Evolutionary conservation across 2,113 vertebrate species (phyloP).

Genomic region (Scatophagus argus): DNA sequence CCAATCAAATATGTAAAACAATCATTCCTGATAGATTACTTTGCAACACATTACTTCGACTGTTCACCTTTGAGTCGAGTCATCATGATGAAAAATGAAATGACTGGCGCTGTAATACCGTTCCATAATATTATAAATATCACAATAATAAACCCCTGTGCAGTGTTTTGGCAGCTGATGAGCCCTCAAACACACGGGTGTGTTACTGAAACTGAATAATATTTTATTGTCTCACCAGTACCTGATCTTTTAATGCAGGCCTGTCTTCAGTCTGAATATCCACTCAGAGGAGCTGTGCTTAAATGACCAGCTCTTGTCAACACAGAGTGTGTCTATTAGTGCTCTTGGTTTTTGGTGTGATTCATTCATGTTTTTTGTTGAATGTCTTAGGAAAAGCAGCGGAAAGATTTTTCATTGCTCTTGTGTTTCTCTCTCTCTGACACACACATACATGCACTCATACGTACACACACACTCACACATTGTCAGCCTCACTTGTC

Average conservation of each 20-base stretch:
- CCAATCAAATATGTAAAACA: not conserved
- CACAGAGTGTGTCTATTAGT: conserved; percentile 2
- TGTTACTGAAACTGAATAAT: not conserved
- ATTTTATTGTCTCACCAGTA: not conserved
- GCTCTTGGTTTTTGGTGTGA: conserved; percentile 4
- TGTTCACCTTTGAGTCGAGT: not conserved
- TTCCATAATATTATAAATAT: too few species aligned
- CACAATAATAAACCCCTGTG: not conserved
- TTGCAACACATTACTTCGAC: not conserved
- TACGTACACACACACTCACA: not conserved
- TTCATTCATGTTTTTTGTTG: conserved; percentile 20
- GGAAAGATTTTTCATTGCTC: not conserved
- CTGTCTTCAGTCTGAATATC: not conserved
- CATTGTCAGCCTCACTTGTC: conserved; percentile 23
- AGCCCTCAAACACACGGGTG: not conserved
- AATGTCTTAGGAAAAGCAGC: not conserved
- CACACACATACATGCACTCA: not conserved
- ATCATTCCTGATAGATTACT: not conserved
- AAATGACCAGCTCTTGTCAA: conserved; percentile 15
- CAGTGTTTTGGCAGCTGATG: not conserved
- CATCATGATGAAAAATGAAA: not conserved
- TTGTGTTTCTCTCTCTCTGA: not conserved
- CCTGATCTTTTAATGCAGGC: not conserved
- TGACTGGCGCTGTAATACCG: not conserved
- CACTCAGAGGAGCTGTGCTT: not conserved